Conservation (phyloP, 2,797 vertebrate species). For the Lophius americanus region DNA sequence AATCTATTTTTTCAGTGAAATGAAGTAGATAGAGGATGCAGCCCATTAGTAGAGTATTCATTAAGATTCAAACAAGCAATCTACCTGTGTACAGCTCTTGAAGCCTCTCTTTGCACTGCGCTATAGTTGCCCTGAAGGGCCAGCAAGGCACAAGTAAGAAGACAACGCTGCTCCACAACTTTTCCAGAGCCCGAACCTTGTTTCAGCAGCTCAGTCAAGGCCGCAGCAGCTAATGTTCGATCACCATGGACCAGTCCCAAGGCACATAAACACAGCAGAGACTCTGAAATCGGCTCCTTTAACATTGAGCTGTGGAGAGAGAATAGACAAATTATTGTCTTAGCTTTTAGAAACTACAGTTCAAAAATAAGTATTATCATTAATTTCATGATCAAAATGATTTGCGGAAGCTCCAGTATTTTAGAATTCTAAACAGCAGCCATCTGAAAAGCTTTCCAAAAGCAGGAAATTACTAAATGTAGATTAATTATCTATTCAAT, state of each 20-base stretch:
- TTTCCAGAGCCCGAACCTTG: conserved; percentile 66
- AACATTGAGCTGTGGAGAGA: conserved; percentile 85
- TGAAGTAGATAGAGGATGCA: too few relatives aligned
- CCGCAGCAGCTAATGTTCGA: conserved; percentile 89
- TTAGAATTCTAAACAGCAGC: background rate
- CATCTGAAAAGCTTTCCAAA: too few relatives aligned
- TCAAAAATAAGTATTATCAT: background rate
- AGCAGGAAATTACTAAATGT: too few relatives aligned
- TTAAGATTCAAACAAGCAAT: background rate
- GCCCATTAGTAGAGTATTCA: background rate
- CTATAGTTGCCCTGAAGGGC: conserved; percentile 87
- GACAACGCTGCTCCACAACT: conserved; percentile 84
- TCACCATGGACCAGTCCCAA: conserved; percentile 90
- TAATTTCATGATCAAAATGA: background rate
- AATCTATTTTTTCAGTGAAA: too few relatives aligned
- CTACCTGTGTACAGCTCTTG: conserved; percentile 92
- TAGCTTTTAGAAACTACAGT: background rate
- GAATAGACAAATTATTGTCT: background rate
- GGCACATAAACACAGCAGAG: conserved; percentile 90
- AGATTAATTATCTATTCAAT: too few relatives aligned
- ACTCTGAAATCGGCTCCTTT: conserved; percentile 89
- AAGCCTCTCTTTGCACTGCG: conserved; percentile 86
- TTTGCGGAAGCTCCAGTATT: background rate
- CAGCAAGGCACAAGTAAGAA: conserved; percentile 87
- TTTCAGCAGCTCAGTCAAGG: conserved; percentile 91